Evolutionary conservation across 2,888 invertebrate genomes (phyloP).

Genomic region (Syrista parreyssii): DNA sequence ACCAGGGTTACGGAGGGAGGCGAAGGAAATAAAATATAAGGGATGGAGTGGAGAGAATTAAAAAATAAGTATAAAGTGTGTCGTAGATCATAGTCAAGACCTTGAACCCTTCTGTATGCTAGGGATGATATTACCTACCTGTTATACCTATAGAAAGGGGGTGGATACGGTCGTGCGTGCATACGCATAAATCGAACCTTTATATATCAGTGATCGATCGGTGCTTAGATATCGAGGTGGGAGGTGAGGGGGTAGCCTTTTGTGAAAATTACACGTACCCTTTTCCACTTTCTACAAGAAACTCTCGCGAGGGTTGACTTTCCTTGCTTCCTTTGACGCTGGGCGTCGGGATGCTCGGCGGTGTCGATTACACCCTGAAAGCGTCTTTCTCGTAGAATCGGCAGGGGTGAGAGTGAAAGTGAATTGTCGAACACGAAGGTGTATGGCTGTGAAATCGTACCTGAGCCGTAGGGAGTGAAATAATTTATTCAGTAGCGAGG

Average conservation of each 20-base stretch:
- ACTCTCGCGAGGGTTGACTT: neutral
- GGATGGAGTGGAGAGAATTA: neutral
- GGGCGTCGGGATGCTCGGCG: neutral
- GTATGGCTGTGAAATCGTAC: neutral
- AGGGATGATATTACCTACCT: constrained; percentile 17
- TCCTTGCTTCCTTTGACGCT: neutral
- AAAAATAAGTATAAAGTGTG: constrained; percentile 10
- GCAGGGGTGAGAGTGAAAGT: neutral
- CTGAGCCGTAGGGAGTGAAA: constrained; percentile 4
- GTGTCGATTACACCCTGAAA: neutral
- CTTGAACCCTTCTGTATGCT: neutral
- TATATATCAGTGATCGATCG: constrained; percentile 57
- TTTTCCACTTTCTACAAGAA: neutral
- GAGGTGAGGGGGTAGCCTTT: neutral
- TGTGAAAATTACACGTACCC: neutral
- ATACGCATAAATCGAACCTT: constrained; percentile 61
- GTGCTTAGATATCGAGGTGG: neutral
- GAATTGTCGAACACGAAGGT: neutral
- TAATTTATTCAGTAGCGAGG: constrained; percentile 27
- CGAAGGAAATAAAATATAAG: constrained; percentile 22
- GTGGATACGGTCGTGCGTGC: constrained; percentile 33
- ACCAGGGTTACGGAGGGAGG: neutral
- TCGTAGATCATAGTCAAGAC: neutral
- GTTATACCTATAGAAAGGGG: constrained; percentile 8
- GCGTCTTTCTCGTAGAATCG: neutral